phyloP scores from a whole-genome alignment of 2,113 vertebrate genomes.

The Larimichthys crocea region DNA sequence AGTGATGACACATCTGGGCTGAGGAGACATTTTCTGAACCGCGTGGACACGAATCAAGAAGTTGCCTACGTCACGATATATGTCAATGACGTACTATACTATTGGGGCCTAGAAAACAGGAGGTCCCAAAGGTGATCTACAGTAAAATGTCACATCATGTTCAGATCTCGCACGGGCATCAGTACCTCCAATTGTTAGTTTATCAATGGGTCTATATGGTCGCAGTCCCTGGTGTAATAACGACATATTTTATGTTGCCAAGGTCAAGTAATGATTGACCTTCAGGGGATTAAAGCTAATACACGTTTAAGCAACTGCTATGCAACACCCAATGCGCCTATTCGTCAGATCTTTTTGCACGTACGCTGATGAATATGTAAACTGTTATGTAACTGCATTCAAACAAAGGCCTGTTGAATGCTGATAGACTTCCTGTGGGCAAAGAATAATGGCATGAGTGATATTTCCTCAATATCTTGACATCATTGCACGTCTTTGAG shows the following conservation, averaged over 20 bases:
- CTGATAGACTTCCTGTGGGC: conserved; percentile 31
- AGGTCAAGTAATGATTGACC: conserved; percentile 50
- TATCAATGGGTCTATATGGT: not conserved
- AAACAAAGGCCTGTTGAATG: conserved; percentile 45
- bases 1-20: conserved; percentile 9
- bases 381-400: conserved; percentile 36
- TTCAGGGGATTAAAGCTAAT: conserved; percentile 33
- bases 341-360: conserved; percentile 34
- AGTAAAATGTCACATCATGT: conserved; percentile 11
- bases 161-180: not conserved
- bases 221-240: conserved; percentile 3
- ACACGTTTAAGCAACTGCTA: conserved; percentile 2
- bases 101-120: not conserved
- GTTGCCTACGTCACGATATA: conserved; percentile 3
- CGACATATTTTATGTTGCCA: conserved; percentile 8
- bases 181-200: conserved; percentile 1
- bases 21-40: conserved; percentile 14
- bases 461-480: conserved; percentile 39
- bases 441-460: conserved; percentile 21
- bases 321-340: conserved; percentile 21
- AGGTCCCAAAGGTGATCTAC: not conserved
- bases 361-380: conserved; percentile 46
- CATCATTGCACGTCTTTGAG: conserved; percentile 21
- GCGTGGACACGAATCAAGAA: not conserved
- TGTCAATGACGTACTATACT: conserved; percentile 19